Conservation (phyloP, 2,113 vertebrate species). For the Ctenomys sociabilis region DNA sequence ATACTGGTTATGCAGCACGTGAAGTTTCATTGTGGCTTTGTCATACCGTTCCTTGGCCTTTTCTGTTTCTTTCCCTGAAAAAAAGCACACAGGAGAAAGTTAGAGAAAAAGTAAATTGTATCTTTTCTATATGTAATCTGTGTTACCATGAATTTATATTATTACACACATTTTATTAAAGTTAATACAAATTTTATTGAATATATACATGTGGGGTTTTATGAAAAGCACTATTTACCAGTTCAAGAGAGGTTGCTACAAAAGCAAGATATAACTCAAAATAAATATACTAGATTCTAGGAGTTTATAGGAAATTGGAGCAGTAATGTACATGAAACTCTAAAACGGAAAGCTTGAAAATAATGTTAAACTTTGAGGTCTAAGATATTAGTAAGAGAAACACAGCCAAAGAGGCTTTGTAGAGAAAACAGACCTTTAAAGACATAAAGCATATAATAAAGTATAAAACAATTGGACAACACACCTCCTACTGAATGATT, state of each 20-base stretch:
- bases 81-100: slow-evolving; percentile 64
- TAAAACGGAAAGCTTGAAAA: background rate
- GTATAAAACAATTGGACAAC: background rate
- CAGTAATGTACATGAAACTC: background rate
- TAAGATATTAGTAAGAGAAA: background rate
- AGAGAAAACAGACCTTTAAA: slow-evolving; percentile 13
- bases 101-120: background rate
- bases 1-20: slow-evolving; percentile 97
- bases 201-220: background rate
- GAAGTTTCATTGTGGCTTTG: slow-evolving; percentile 97
- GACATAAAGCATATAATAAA: background rate
- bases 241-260: background rate
- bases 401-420: background rate
- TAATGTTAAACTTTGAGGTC: background rate
- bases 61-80: slow-evolving; percentile 92
- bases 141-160: background rate
- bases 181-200: background rate
- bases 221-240: background rate
- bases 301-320: background rate
- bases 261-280: background rate
- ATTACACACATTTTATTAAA: slow-evolving; percentile 3
- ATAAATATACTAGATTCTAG: background rate
- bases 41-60: slow-evolving; percentile 96
- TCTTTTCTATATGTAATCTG: background rate
- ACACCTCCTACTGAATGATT: background rate